These are phyloP conservation scores for Pseudomugil tenellus DNA, from an alignment of 2,797 vertebrate species.

Conservation along the genomic window DNA sequence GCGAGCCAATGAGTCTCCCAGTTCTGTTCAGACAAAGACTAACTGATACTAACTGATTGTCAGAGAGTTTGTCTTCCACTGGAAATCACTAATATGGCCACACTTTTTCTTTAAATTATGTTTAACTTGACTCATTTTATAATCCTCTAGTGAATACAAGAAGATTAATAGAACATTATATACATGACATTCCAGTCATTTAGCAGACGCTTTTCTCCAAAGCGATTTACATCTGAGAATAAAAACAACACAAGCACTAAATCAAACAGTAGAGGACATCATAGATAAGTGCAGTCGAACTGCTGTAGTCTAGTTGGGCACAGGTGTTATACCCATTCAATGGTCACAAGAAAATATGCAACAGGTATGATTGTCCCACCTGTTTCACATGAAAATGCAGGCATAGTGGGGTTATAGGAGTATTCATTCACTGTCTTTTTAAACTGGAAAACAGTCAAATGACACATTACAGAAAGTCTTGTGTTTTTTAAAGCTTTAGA, in stretches of 20 bases:
- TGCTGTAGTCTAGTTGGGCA: no score
- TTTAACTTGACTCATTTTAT: not conserved
- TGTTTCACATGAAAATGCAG: not conserved
- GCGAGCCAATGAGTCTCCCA: slow-evolving; percentile 34
- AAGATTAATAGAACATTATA: no score
- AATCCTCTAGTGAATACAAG: not conserved
- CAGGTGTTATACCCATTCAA: no score
- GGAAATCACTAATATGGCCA: not conserved
- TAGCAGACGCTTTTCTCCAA: no score
- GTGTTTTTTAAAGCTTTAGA: not conserved
- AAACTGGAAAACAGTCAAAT: not conserved
- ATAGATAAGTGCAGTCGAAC: no score
- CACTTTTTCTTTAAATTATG: not conserved
- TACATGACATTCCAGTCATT: no score
- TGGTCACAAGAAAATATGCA: not conserved
- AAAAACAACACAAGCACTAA: no score
- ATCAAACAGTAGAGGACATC: no score
- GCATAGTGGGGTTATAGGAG: no score
- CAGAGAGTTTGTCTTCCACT: slow-evolving; percentile 33
- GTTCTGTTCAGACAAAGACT: slow-evolving; percentile 35
- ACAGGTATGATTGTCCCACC: not conserved
- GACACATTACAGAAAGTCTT: not conserved
- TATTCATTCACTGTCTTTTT: not conserved
- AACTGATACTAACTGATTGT: slow-evolving; percentile 31
- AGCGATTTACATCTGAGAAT: no score